Conservation (phyloP, 2,888 invertebrate genomes). For the Acrobasis suavella region DNA sequence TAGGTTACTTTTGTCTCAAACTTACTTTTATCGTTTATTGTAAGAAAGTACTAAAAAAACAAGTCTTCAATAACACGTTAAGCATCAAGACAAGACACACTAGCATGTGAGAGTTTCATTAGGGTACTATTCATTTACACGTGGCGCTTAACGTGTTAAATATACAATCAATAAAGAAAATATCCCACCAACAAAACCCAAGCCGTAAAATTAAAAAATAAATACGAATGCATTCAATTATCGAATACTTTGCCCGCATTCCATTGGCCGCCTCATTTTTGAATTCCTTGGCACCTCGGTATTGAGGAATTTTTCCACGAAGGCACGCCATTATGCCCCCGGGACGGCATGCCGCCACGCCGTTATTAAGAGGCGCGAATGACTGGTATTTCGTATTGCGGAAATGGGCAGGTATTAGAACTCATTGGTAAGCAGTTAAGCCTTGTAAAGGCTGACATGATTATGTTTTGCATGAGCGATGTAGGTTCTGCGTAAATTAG, state of each 20-base stretch:
- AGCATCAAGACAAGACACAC: no score
- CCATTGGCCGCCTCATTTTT: conserved; percentile 54
- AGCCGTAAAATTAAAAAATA: conserved; percentile 13
- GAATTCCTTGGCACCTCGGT: conserved; percentile 64
- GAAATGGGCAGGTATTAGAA: conserved; percentile 30
- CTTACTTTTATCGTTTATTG: no score
- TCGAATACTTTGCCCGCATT: conserved; percentile 41
- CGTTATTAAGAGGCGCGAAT: conserved; percentile 59
- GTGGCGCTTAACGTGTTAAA: no score
- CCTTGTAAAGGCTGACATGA: conserved; percentile 13
- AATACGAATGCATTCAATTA: conserved; percentile 20
- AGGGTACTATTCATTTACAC: no score
- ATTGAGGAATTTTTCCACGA: conserved; percentile 70
- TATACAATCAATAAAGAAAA: no score
- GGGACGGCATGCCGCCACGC: conserved; percentile 41
- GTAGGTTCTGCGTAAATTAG: neutral
- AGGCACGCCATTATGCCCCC: conserved; percentile 68
- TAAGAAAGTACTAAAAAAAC: no score
- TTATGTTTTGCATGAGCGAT: neutral
- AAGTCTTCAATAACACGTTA: no score
- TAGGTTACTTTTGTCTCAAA: no score
- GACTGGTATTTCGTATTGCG: conserved; percentile 39
- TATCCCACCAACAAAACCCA: neutral
- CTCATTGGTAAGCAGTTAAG: conserved; percentile 18
- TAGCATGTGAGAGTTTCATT: no score